Base-by-base conservation (phyloP, 2,888 invertebrate genomes). In the Pyrrhia umbra region DNA sequence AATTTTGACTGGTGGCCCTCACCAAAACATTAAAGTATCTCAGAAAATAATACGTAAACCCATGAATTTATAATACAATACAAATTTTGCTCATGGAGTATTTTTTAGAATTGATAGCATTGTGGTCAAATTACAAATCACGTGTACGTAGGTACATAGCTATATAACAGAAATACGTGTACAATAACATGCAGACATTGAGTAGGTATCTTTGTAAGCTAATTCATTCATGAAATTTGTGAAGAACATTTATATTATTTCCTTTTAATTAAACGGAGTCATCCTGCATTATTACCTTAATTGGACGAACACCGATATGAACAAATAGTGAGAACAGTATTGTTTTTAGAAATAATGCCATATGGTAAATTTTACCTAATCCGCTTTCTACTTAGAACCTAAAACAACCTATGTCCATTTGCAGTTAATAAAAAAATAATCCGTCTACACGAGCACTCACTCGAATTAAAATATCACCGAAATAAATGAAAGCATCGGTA, bases 381-480 rank as follows among this genome's bases (percentile, higher is more conserved):
- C n/a, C 6, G 2, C 23, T 34, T n/a, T 4, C 6, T 4, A 34
- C n/a, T 5, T n/a, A n/a, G 5, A 34, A n/a, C 34, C 30, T n/a
- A 9, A 34, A 34, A 34, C 34, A 34, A 34, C 34, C 4, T 34
- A n/a, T 5, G 6, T 13, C 13, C 13, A 30, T 30, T 30, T 13
- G 13, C 34, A 34, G 23, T 34, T 13, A 4, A 34, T n/a, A 30
- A 34, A 79, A 59, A 55, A 1, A 0, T 47, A 39, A 68, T 47
- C 68, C 71, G 76, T 76, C 79, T 78, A 83, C 69, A 74, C 83
- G 80, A 82, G 88, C 90, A 90, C 90, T 91, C 90, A 86, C 83
- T 81, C 82, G 87, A 87, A 90, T 90, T 90, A 80, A 90, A 90
- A 88, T 87, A 89, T 87, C 87, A 66, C 79, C 70, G 72, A 85